Evolutionary conservation across 1,140 invertebrate species (phyloP), one percentile per base, ranked within the genome.

Genomic region (Lycorma delicatula): DNA sequence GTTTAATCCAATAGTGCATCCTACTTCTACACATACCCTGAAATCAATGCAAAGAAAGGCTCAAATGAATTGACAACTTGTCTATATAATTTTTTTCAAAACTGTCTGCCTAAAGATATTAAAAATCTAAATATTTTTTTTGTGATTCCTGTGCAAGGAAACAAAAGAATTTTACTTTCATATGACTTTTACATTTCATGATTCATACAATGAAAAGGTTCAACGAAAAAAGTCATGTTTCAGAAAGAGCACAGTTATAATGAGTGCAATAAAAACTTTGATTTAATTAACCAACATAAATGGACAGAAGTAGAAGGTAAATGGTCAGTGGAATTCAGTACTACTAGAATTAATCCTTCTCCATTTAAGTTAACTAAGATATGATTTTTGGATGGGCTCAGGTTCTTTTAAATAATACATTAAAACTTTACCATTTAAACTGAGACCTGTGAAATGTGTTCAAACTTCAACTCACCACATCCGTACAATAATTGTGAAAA

Each of bases 1-100:
- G 48, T 62, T 23, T 31, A 56, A 5, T 60, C 62, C 23, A 27
- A 31, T 47, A 12, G 7, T 26, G 3, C n/a, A n/a, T n/a, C n/a
- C 6, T 22, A 44, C 20, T 63, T 61, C 26, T 63, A 63, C 50
- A 47, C 53, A 13, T 63, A 63, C 47, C 23, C 54, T 22, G 61
- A 63, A 57, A 27, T 11, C 28, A 34, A 46, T 16, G 44, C 54
- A 50, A 38, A n/a, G n/a, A n/a, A n/a, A 27, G 25, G 56, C 34
- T 28, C 26, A 26, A 50, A 59, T 27, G 56, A 59, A 56, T 25
- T 59, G 11, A n/a, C n/a, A 34, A 38, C 34, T 23, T 51, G 49
- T 60, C 28, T 55, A 44, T 29, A 54, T 23, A 22, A 54, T 51
- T 62, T 46, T 31, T n/a, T n/a, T n/a, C n/a, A n/a, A n/a, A n/a